These are phyloP conservation scores for Dorcus parallelipipedus DNA, from an alignment of 2,888 invertebrate species.

Conservation along the genomic window DNA sequence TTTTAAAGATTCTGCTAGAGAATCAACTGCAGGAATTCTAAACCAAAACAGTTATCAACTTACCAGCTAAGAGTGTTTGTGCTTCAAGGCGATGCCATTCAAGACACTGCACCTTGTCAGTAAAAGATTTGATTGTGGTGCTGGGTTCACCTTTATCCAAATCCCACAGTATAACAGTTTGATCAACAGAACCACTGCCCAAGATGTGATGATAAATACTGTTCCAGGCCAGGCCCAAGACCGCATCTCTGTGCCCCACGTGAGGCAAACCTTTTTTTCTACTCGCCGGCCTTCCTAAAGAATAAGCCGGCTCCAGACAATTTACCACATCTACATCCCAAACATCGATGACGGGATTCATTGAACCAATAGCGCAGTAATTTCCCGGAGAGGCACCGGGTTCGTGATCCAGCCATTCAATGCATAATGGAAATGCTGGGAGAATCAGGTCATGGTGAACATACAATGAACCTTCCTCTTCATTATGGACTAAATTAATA, in stretches of 20 bases:
- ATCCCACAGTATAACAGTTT: constrained; percentile 88
- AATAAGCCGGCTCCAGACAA: constrained; percentile 82
- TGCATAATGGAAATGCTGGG: constrained; percentile 84
- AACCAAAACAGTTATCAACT: background rate
- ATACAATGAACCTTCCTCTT: constrained; percentile 83
- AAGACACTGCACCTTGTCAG: constrained; percentile 80
- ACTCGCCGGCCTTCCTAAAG: constrained; percentile 69
- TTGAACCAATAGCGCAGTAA: constrained; percentile 87
- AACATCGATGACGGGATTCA: constrained; percentile 90
- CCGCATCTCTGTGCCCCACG: constrained; percentile 83
- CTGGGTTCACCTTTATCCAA: constrained; percentile 75
- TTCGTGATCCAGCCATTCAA: constrained; percentile 92
- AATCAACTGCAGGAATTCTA: too few relatives aligned
- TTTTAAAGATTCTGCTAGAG: too few relatives aligned
- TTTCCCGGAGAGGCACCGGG: constrained; percentile 74
- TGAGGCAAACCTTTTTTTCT: constrained; percentile 61
- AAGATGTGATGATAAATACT: constrained; percentile 73
- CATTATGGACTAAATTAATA: constrained; percentile 74
- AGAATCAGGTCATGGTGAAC: constrained; percentile 91
- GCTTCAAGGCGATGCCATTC: constrained; percentile 82
- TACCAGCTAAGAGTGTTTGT: constrained; percentile 69
- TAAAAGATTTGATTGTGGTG: constrained; percentile 68
- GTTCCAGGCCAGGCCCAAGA: constrained; percentile 91
- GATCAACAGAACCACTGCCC: constrained; percentile 91
- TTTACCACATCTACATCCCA: constrained; percentile 97